Evolutionary conservation across 1,140 invertebrate species (phyloP).

Genomic region (Mesaphorura yosii): DNA sequence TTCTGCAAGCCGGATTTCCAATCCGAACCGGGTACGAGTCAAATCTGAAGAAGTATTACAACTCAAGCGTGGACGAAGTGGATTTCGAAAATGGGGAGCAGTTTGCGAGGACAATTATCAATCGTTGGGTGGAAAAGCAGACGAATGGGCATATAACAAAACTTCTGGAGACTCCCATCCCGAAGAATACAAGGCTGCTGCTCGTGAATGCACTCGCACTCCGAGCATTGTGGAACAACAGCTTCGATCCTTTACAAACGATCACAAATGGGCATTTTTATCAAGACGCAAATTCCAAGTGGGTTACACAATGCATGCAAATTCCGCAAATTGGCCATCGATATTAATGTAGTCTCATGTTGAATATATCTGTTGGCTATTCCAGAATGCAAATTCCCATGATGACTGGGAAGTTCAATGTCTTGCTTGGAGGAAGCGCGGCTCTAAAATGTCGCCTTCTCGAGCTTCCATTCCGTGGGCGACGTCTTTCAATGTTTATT

Average conservation of each 20-base stretch:
- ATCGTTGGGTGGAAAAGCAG: slow-evolving; percentile 32
- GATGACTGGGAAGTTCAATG: slow-evolving; percentile 35
- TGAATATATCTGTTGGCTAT: background rate
- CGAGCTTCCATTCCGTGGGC: slow-evolving; percentile 34
- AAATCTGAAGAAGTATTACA: slow-evolving; percentile 32
- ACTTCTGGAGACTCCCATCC: slow-evolving; percentile 27
- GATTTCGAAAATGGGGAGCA: slow-evolving; percentile 31
- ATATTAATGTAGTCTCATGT: background rate
- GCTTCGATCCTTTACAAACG: slow-evolving; percentile 34
- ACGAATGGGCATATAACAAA: slow-evolving; percentile 30
- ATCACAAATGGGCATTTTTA: slow-evolving; percentile 35
- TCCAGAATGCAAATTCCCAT: slow-evolving; percentile 35
- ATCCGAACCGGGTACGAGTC: slow-evolving; percentile 26
- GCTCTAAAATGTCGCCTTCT: slow-evolving; percentile 34
- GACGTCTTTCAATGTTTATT: slow-evolving; percentile 35
- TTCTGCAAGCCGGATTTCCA: slow-evolving; percentile 26
- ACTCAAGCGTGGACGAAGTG: slow-evolving; percentile 30
- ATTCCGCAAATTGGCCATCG: background rate
- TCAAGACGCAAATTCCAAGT: slow-evolving; percentile 20
- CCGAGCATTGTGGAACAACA: slow-evolving; percentile 33
- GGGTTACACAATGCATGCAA: background rate
- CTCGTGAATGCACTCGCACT: slow-evolving; percentile 32
- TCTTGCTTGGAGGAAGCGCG: slow-evolving; percentile 33
- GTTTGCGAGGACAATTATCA: slow-evolving; percentile 28
- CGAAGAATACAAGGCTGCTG: slow-evolving; percentile 28